Percentiles rank a stretch among this genome's conserved stretches.
phyloP scores from a whole-genome alignment of 1,140 invertebrate species.

The Drosophila littoralis region DNA sequence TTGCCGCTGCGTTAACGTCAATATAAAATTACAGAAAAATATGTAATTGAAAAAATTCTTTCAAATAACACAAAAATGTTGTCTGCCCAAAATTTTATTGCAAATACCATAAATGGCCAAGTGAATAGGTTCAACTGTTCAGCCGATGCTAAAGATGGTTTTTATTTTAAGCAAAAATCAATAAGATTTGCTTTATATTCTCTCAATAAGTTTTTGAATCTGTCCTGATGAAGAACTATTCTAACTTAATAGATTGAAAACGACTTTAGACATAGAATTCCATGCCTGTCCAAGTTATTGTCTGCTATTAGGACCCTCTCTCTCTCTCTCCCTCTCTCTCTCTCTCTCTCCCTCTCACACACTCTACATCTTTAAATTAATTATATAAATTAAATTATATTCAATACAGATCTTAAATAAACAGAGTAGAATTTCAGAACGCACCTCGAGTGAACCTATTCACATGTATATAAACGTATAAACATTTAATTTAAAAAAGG shows the following conservation, averaged over 20 bases:
- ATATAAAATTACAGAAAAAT: slow-evolving; percentile 46
- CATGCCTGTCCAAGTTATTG: slow-evolving; percentile 31
- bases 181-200: neutral
- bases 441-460: slow-evolving; percentile 33
- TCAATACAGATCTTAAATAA: neutral
- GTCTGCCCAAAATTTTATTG: slow-evolving; percentile 7
- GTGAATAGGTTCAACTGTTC: slow-evolving; percentile 30
- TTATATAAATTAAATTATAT: too few species aligned
- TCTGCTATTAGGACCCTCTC: slow-evolving; percentile 24
- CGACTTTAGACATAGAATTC: neutral
- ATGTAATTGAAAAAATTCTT: slow-evolving; percentile 51
- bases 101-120: slow-evolving; percentile 30
- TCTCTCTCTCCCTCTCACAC: neutral
- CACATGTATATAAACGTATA: slow-evolving; percentile 35
- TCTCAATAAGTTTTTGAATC: neutral
- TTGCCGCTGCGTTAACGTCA: slow-evolving; percentile 32
- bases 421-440: neutral
- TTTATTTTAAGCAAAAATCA: neutral
- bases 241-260: slow-evolving; percentile 3
- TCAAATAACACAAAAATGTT: slow-evolving; percentile 38
- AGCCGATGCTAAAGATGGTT: too few species aligned
- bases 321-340: neutral
- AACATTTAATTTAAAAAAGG: slow-evolving; percentile 27
- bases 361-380: too few species aligned
- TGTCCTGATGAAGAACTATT: neutral